Evolutionary conservation across 2,113 vertebrate genomes (phyloP).

Genomic region (Pampusana beccarii): DNA sequence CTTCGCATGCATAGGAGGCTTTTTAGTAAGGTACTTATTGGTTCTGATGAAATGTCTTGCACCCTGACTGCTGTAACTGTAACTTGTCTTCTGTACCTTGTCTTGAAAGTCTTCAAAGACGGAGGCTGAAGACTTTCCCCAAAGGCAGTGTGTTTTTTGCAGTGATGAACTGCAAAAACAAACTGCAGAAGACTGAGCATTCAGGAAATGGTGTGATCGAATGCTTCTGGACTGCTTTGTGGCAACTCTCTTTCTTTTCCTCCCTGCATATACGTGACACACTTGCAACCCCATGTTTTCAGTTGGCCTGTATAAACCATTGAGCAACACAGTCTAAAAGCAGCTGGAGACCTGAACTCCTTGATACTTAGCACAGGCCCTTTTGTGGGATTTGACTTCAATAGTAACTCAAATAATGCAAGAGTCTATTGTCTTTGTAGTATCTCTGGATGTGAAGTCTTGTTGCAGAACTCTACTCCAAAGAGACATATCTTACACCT

Average conservation of each 20-base stretch:
- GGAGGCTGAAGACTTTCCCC: neutral
- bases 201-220: neutral
- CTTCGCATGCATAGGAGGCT: rapidly evolving
- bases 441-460: neutral
- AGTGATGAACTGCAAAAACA: neutral
- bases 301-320: neutral
- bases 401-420: neutral
- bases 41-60: neutral
- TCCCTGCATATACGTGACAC: neutral
- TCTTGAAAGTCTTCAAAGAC: neutral
- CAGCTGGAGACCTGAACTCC: neutral
- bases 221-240: neutral
- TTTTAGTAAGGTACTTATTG: neutral
- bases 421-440: neutral
- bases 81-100: neutral
- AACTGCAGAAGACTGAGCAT: neutral
- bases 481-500: neutral
- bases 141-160: neutral
- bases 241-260: neutral
- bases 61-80: neutral
- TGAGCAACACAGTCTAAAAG: neutral
- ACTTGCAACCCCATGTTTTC: neutral
- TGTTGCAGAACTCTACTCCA: neutral
- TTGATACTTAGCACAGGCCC: neutral
- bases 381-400: neutral